These are phyloP conservation scores for Neodiprion fabricii DNA, from an alignment of 1,140 invertebrate species.

Conservation along the genomic window DNA sequence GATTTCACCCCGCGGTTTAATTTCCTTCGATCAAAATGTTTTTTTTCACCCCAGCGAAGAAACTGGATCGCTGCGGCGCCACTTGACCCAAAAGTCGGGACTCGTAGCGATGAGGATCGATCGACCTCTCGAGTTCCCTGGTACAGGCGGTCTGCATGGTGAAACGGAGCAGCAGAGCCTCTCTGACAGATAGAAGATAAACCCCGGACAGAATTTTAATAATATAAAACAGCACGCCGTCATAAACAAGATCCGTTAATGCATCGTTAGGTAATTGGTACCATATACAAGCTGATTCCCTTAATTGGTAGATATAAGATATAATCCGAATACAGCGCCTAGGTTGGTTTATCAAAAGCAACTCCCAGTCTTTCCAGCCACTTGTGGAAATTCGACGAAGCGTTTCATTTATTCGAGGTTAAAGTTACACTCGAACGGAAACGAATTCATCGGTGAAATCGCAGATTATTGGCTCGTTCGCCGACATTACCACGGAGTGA, in stretches of 20 bases:
- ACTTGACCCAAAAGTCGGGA: background rate
- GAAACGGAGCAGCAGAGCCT: background rate
- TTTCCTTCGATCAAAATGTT: background rate
- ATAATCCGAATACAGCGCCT: no score
- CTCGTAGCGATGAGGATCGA: background rate
- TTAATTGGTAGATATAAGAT: no score
- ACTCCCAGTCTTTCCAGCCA: background rate
- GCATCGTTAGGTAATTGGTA: background rate
- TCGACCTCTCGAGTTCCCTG: no score
- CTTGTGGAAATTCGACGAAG: conserved; percentile 8
- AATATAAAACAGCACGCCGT: conserved; percentile 5
- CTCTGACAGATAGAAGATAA: background rate
- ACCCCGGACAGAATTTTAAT: background rate
- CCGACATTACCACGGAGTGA: background rate
- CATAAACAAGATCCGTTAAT: background rate
- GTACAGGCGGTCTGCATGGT: background rate
- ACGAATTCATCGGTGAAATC: background rate
- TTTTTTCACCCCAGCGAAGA: background rate
- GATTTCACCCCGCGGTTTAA: background rate
- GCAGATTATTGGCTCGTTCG: background rate
- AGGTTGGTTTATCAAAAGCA: no score
- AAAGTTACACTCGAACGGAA: background rate
- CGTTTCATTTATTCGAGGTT: background rate
- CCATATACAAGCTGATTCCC: no score
- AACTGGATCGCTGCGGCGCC: background rate